These are phyloP conservation scores for Anas platyrhynchos DNA, from an alignment of 2,113 vertebrate genomes.

Conservation along the genomic window DNA sequence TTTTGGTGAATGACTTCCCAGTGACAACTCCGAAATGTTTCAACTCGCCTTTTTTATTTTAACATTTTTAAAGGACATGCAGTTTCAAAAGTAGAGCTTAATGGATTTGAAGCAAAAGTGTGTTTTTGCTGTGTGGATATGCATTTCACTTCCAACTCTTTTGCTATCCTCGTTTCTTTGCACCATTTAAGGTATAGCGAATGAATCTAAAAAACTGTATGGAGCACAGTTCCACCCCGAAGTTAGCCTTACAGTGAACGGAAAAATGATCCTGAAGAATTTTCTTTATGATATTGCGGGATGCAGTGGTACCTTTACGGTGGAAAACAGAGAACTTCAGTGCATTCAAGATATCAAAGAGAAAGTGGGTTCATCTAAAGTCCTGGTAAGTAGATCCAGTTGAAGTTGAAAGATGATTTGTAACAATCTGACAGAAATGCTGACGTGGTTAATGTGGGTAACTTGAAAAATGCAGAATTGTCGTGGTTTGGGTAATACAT, in stretches of 20 bases:
- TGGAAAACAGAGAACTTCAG: constrained; percentile 88
- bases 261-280: constrained; percentile 93
- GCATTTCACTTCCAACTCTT: not conserved
- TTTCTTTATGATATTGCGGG: constrained; percentile 96
- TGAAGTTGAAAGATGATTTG: not conserved
- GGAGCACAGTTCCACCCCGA: constrained; percentile 98
- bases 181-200: constrained; percentile 87
- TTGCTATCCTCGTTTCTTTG: not conserved
- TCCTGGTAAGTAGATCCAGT: constrained; percentile 83
- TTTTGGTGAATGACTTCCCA: not conserved
- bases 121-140: not conserved
- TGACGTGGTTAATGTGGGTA: too few relatives aligned
- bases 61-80: not conserved
- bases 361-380: constrained; percentile 92
- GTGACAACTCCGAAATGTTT: not conserved
- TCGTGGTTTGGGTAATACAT: accelerated
- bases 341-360: constrained; percentile 92
- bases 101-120: not conserved
- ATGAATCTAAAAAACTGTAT: constrained; percentile 97
- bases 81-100: not conserved
- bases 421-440: not conserved
- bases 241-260: constrained; percentile 94
- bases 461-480: not conserved
- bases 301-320: constrained; percentile 93
- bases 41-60: not conserved